phyloP scores from a whole-genome alignment of 2,113 vertebrate species.

The Carollia perspicillata region DNA sequence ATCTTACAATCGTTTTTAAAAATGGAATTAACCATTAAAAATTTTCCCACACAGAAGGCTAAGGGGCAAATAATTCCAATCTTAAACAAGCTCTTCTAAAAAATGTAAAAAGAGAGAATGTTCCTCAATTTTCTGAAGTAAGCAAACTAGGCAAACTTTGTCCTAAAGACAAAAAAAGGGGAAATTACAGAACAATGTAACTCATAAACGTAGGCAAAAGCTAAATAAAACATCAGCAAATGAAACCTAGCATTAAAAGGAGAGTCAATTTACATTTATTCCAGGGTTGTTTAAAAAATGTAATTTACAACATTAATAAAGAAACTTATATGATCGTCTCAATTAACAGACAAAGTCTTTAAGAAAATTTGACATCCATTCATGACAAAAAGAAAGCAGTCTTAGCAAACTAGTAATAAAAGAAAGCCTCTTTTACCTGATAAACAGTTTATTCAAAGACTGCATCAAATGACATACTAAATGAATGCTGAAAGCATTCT shows the following conservation, averaged over 20 bases:
- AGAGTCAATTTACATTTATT: neutral
- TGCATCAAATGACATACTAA: neutral
- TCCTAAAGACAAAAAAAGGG: neutral
- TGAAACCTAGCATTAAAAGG: constrained; percentile 31
- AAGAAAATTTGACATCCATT: constrained; percentile 12
- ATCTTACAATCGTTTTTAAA: neutral
- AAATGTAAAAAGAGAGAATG: neutral
- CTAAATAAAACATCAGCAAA: constrained; percentile 25
- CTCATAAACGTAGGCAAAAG: neutral
- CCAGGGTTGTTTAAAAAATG: neutral
- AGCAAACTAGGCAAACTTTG: neutral
- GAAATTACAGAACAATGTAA: neutral
- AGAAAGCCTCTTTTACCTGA: neutral
- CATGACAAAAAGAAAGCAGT: constrained; percentile 17
- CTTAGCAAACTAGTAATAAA: neutral
- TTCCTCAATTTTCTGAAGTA: neutral
- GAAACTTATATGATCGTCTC: constrained; percentile 15
- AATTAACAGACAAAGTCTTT: constrained; percentile 14
- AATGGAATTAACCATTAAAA: constrained; percentile 5
- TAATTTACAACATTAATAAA: constrained; percentile 40
- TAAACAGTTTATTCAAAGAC: constrained; percentile 24
- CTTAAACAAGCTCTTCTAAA: neutral
- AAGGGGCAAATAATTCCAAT: neutral
- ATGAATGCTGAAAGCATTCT: neutral
- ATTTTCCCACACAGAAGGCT: neutral